A percentile compares a stretch with the other conserved stretches of the same genome.
These are phyloP conservation scores for Sipha maydis DNA, from an alignment of 2,888 invertebrate genomes.

Conservation along the genomic window DNA sequence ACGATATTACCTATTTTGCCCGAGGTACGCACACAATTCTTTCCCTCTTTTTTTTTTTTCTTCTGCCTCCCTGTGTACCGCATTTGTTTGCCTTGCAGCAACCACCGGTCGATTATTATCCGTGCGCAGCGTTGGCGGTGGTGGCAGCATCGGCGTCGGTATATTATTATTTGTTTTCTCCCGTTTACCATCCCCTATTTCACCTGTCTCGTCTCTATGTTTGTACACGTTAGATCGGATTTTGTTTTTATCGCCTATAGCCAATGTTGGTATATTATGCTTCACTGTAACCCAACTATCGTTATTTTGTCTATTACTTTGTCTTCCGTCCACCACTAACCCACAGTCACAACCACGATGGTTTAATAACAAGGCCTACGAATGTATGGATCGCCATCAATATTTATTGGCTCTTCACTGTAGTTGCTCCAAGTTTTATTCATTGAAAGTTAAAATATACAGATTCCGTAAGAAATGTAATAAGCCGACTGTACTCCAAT, in stretches of 20 bases:
- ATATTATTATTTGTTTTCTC: conserved; percentile 52
- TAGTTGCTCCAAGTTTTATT: not conserved
- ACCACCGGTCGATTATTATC: conserved; percentile 54
- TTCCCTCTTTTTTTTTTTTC: conserved; percentile 10
- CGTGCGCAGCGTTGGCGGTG: not conserved
- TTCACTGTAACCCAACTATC: conserved; percentile 1
- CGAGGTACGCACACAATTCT: conserved; percentile 40
- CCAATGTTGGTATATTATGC: conserved; percentile 12
- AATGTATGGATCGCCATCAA: conserved; percentile 34
- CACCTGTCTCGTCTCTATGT: conserved; percentile 45
- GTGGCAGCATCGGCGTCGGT: conserved; percentile 15
- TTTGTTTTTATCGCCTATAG: conserved; percentile 48
- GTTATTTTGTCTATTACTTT: conserved; percentile 33
- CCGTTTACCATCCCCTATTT: conserved; percentile 21
- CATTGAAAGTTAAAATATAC: conserved; percentile 34
- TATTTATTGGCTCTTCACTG: conserved; percentile 32
- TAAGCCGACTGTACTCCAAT: not conserved
- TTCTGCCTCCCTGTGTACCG: conserved; percentile 22
- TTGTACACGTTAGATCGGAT: conserved; percentile 46
- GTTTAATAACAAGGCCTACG: conserved; percentile 34
- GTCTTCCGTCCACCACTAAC: not conserved
- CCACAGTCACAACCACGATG: conserved; percentile 11
- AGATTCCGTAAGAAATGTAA: not conserved
- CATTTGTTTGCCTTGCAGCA: conserved; percentile 46
- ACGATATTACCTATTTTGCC: conserved; percentile 46